Evolutionary conservation across 92 coral and sea anemone species (phyloP), one percentile per base, ranked within the genome.

Genomic region (Pocillopora grandis): DNA sequence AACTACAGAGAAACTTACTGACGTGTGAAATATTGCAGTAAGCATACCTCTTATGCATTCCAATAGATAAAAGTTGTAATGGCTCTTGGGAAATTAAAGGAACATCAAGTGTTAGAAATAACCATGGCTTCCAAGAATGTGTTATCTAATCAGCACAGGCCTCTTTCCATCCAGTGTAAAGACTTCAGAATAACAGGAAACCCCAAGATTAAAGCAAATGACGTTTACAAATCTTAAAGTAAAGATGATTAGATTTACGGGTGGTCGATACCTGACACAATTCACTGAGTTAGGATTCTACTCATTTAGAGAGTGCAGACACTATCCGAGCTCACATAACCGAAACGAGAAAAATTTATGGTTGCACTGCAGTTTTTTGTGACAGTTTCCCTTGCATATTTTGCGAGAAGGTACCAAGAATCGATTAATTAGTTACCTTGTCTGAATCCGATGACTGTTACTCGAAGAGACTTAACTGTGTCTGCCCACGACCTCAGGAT

Each of bases 151-250:
- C 56, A 70, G 23, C 56, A 0, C 20, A 70, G 75, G 12, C 18
- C 75, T 70, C 9, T 70, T 70, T 12, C 21, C 36, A 37, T 10
- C 56, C 57, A 31, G 36, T 23, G 19, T 21, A 16, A 11, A 61
- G 37, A 42, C 8, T 7, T 42, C 8, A 10, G 27, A 58, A 9
- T 12, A n/a, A 21, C 18, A 27, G 2, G 48, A 58, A 35, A 31
- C 58, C 20, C 20, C 61, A 9, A 62, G 66, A 19, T 37, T 63
- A 19, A 11, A 66, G 23, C 23, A 21, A 78, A 48, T 64, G 72
- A 64, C 33, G 62, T 78, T 78, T 52, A 62, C 62, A 63, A 62
- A 78, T 36, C 82, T 52, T 56, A 63, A 78, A 37, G 73, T 64
- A 65, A 48, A 23, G 69, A 49, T 36, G 33, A 77, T 35, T 37